Percentiles rank a stretch among this genome's conserved stretches.
These are phyloP conservation scores for Argynnis bischoffii DNA, from an alignment of 2,888 invertebrate species.

Conservation along the genomic window DNA sequence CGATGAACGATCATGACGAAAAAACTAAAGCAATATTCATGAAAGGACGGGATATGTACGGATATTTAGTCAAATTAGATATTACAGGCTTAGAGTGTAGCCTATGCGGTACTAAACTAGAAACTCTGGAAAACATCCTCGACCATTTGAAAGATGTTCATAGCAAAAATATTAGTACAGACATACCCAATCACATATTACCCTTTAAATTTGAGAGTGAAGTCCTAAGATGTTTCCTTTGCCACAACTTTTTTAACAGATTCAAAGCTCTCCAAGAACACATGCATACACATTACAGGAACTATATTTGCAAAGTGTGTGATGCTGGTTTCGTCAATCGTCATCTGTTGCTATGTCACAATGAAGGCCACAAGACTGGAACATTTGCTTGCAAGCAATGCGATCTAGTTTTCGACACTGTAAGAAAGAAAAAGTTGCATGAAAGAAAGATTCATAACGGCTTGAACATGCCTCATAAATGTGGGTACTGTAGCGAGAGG, in stretches of 20 bases:
- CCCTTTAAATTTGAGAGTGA: constrained; percentile 58
- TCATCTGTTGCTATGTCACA: constrained; percentile 43
- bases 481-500: constrained; percentile 52
- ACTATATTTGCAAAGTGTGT: constrained; percentile 56
- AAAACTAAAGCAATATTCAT: constrained; percentile 45
- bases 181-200: constrained; percentile 56
- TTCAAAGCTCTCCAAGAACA: constrained; percentile 56
- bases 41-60: constrained; percentile 47
- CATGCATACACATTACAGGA: constrained; percentile 58
- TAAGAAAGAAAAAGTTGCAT: constrained; percentile 47
- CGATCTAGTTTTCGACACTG: constrained; percentile 45
- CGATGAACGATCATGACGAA: constrained; percentile 44
- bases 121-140: constrained; percentile 49
- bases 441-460: constrained; percentile 42
- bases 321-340: constrained; percentile 52
- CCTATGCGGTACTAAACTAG: constrained; percentile 47
- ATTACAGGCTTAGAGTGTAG: constrained; percentile 58
- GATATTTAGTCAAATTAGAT: constrained; percentile 57
- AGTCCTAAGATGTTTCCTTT: constrained; percentile 51
- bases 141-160: constrained; percentile 53
- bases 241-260: constrained; percentile 49
- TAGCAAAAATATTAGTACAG: constrained; percentile 47
- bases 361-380: constrained; percentile 43
- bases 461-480: constrained; percentile 47
- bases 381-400: constrained; percentile 48